phyloP scores from a whole-genome alignment of 2,888 invertebrate species.

The Amphipoea lucens region DNA sequence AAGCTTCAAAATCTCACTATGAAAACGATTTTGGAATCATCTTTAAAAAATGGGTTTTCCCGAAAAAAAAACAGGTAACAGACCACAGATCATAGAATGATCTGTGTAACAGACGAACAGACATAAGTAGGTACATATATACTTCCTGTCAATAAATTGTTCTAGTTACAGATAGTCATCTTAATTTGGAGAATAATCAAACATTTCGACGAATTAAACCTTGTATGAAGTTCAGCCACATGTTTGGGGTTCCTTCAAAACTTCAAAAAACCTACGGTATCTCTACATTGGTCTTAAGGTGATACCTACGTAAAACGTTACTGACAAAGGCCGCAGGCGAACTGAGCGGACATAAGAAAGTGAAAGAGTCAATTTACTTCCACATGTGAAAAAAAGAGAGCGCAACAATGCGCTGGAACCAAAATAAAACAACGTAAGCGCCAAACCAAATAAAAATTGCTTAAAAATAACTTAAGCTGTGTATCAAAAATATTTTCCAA shows the following conservation, averaged over 20 bases:
- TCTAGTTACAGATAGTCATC: constrained; percentile 48
- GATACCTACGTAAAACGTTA: too few species aligned
- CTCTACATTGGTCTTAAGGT: not conserved
- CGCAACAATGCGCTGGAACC: too few species aligned
- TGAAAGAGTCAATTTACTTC: too few species aligned
- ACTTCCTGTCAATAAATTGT: not conserved
- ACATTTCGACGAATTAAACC: constrained; percentile 40
- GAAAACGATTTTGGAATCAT: not conserved
- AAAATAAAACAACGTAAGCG: too few species aligned
- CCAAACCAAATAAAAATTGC: too few species aligned
- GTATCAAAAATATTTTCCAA: too few species aligned
- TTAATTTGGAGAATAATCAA: constrained; percentile 39
- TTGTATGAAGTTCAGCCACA: constrained; percentile 18
- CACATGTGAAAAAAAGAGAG: too few species aligned
- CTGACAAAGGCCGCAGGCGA: too few species aligned
- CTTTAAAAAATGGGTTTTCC: not conserved
- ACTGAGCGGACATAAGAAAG: too few species aligned
- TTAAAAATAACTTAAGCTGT: too few species aligned
- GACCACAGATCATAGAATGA: too few species aligned
- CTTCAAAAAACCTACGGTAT: not conserved
- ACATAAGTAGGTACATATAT: not conserved
- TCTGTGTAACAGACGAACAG: not conserved
- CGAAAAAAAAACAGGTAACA: not conserved
- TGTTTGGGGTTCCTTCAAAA: constrained; percentile 30
- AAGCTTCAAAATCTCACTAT: not conserved